phyloP scores from a whole-genome alignment of 2,797 vertebrate species.

The Babyrousa celebensis region DNA sequence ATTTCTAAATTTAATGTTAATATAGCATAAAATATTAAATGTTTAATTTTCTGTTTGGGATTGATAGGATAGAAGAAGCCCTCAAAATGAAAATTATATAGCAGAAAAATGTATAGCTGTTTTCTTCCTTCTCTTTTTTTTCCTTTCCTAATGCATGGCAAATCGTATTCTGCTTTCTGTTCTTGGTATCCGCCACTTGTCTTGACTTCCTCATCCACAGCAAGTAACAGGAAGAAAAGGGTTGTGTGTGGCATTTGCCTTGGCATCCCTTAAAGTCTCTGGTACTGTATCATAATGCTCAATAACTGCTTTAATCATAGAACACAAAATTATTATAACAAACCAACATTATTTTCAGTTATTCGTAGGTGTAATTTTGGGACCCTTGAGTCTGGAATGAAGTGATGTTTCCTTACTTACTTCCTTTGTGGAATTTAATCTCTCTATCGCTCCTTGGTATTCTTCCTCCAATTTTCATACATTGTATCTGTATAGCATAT shows the following conservation, averaged over 20 bases:
- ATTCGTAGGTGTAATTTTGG: neutral
- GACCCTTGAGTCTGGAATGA: neutral
- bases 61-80: neutral
- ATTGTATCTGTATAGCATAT: neutral
- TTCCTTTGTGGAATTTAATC: neutral
- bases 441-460: neutral
- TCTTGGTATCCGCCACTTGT: neutral
- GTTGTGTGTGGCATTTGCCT: neutral
- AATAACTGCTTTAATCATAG: conserved; percentile 47
- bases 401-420: neutral
- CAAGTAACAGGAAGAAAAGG: neutral
- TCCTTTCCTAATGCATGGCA: neutral
- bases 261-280: neutral
- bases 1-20: conserved; percentile 53
- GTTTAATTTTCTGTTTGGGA: conserved; percentile 34
- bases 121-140: neutral
- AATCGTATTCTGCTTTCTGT: neutral
- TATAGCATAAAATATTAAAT: conserved; percentile 32
- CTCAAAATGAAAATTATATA: neutral
- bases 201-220: neutral
- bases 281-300: neutral
- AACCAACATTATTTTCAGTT: neutral
- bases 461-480: neutral
- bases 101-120: neutral
- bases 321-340: neutral